Evolutionary conservation across 2,797 vertebrate species (phyloP).

Genomic region (Poecilia picta): DNA sequence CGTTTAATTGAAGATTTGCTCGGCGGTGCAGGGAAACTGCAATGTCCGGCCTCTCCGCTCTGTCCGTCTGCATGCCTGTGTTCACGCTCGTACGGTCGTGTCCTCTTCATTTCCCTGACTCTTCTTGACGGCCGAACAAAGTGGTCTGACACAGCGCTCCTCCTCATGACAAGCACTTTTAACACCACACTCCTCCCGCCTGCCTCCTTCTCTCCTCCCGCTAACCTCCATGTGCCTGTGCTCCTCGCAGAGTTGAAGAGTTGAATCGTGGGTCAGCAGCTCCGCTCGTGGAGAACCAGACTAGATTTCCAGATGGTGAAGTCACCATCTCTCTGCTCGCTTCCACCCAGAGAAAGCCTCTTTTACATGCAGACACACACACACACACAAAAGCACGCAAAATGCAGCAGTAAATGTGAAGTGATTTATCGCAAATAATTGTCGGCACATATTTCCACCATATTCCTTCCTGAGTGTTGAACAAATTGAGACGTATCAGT

Average conservation of each 20-base stretch:
- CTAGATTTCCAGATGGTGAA: slow-evolving; percentile 94
- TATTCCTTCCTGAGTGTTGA: slow-evolving; percentile 14
- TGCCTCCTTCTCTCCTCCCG: slow-evolving; percentile 19
- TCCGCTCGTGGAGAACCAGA: slow-evolving; percentile 84
- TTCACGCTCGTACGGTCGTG: background rate
- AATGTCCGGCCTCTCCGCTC: slow-evolving; percentile 3
- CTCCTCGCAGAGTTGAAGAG: slow-evolving; percentile 81
- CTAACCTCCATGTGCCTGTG: slow-evolving; percentile 26
- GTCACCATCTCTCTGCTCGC: slow-evolving; percentile 87
- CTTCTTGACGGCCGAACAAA: slow-evolving; percentile 53
- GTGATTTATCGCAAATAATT: background rate
- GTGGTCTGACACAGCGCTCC: slow-evolving; percentile 47
- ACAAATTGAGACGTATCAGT: slow-evolving; percentile 40
- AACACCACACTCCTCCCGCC: slow-evolving; percentile 29
- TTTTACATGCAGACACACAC: background rate
- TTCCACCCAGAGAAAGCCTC: slow-evolving; percentile 72
- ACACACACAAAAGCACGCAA: background rate
- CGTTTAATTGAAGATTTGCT: background rate
- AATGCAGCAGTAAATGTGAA: background rate
- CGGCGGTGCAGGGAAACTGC: background rate
- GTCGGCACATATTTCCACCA: slow-evolving; percentile 6
- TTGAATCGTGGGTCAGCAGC: slow-evolving; percentile 93
- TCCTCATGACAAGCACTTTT: slow-evolving; percentile 58
- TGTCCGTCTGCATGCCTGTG: background rate
- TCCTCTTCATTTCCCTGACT: slow-evolving; percentile 21